Percentiles rank a stretch among this genome's conserved stretches.
Conservation (phyloP, 2,797 vertebrate genomes). For the Loris lydekkerianus region DNA sequence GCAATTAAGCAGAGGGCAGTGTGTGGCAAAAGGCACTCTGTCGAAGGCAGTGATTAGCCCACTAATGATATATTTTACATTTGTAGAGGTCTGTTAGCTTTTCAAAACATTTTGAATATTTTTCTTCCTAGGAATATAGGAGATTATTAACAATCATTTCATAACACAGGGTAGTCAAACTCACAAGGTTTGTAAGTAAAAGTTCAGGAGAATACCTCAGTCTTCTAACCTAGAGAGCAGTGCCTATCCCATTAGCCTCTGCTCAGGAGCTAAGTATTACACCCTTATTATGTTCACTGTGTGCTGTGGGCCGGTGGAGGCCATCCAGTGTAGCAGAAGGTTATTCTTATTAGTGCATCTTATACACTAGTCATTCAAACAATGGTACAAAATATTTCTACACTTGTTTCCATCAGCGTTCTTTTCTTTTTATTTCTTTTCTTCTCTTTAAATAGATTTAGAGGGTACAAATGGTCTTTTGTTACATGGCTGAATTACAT, state of each 20-base stretch:
- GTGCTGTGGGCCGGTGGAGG: fast-evolving
- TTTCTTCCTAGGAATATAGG: not conserved
- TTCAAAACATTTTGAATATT: not conserved
- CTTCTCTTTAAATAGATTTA: not conserved
- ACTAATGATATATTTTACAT: not conserved
- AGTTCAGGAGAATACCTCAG: not conserved
- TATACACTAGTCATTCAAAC: not conserved
- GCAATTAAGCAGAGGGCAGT: not conserved
- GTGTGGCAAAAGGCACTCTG: not conserved
- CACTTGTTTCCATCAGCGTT: not conserved
- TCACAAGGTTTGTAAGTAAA: not conserved
- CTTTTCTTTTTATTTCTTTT: not conserved
- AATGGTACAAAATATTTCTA: not conserved
- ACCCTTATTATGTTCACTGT: not conserved
- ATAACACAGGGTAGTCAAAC: not conserved
- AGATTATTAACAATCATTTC: not conserved
- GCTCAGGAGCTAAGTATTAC: not conserved
- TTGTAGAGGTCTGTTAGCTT: not conserved
- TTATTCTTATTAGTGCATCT: no score
- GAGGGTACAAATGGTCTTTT: not conserved
- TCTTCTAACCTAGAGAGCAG: not conserved
- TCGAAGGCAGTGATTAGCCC: not conserved
- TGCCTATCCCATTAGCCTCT: not conserved
- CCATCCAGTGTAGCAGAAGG: not conserved
- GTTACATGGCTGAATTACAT: not conserved